Evolutionary conservation across 2,888 invertebrate genomes (phyloP), one percentile per base, ranked within the genome.

Genomic region (Choreutis nemorana): DNA sequence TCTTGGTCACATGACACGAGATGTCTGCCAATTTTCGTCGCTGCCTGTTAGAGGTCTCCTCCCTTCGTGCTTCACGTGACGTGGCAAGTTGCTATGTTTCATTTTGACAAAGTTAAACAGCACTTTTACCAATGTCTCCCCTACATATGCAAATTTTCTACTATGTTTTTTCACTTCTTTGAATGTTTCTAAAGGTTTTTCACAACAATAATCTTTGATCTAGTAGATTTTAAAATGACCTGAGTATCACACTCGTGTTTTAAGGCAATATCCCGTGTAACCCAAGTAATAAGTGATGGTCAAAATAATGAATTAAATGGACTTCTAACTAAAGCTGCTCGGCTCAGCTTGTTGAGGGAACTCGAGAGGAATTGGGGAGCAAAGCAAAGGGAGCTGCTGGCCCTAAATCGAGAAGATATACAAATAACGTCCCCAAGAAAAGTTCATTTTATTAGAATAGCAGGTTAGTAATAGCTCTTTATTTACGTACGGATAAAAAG

Each of bases 361-460:
- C 38, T 80, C 20, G 68, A 71, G 11, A 56, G 70, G 4, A 75
- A 72, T 39, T 77, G 77, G 73, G 60, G 56, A 25, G 58, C 61
- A 1, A 58, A 56, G 16, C 68, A 75, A 37, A 52, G 72, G 8
- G 37, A 57, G 2, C 45, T 77, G 28, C 42, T 80, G 23, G 53
- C 64, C 2, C 51, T 80, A 1, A 47, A 54, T 3, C 49, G 53
- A 5, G 60, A 65, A 2, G 75, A 79, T 36, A 75, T 79, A 42
- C 73, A 77, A 37, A 72, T 80, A 41, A 64, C 71, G 8, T 65
- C 73, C 1, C 77, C 80, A 8, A 52, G 77, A 22, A 75, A 72
- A 48, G 71, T 80, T 8, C 70, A 78, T 44, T 80, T 79, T 36
- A 77, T 78, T 29, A 59, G 65, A 34, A 71, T 78, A 37, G 73